Evolutionary conservation across 2,888 invertebrate species (phyloP).

Genomic region (Drosophila neutralis): DNA sequence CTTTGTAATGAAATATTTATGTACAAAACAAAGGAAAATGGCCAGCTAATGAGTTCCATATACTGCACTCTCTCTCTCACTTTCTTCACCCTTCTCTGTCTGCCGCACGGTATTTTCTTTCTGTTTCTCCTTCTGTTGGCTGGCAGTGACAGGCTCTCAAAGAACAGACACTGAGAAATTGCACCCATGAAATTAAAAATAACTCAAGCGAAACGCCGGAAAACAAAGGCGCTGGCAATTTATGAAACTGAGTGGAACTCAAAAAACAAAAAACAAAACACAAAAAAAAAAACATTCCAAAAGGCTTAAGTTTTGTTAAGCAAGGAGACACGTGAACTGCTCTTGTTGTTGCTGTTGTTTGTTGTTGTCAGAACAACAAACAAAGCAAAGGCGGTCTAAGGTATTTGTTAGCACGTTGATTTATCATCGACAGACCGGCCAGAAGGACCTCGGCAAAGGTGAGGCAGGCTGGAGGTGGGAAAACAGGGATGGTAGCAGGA

Average conservation of each 20-base stretch:
- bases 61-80: constrained; percentile 6
- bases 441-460: constrained; percentile 25
- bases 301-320: constrained; percentile 71
- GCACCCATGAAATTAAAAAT: constrained; percentile 77
- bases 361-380: constrained; percentile 41
- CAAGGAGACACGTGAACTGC: constrained; percentile 36
- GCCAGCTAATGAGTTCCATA: constrained; percentile 56
- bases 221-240: constrained; percentile 74
- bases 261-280: constrained; percentile 28
- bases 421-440: constrained; percentile 66
- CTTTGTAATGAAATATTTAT: constrained; percentile 56
- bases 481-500: background rate
- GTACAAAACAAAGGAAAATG: constrained; percentile 55
- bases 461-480: constrained; percentile 14
- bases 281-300: constrained; percentile 30
- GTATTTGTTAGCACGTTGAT: constrained; percentile 70
- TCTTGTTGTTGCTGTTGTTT: constrained; percentile 27
- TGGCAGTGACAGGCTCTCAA: constrained; percentile 58
- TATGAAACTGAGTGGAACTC: constrained; percentile 61
- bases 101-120: background rate
- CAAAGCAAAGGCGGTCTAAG: constrained; percentile 37
- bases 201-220: constrained; percentile 75
- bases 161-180: constrained; percentile 77
- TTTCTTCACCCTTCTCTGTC: background rate
- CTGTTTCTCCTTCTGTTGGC: constrained; percentile 10